Evolutionary conservation across 2,797 vertebrate species (phyloP).

Genomic region (Fistularia tabacaria): DNA sequence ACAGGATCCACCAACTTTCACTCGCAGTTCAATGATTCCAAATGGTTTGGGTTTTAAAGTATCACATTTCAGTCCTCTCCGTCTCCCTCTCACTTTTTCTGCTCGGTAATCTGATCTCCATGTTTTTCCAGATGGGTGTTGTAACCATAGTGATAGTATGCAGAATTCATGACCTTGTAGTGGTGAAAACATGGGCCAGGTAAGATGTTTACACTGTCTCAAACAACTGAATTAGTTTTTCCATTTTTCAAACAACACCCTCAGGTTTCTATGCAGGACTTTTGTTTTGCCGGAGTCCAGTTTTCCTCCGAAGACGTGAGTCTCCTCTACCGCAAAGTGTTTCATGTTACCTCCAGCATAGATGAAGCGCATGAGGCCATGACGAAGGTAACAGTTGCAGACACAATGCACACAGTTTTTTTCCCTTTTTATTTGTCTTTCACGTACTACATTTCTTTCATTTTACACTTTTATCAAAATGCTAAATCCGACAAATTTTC

Average conservation of each 20-base stretch:
- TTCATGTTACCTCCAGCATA: conserved; percentile 42
- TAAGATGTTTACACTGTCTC: conserved; percentile 33
- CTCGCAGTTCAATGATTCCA: not conserved
- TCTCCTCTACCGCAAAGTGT: conserved; percentile 64
- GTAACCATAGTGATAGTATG: conserved; percentile 59
- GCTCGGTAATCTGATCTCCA: conserved; percentile 55
- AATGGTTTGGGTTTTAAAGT: conserved; percentile 16
- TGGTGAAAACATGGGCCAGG: conserved; percentile 63
- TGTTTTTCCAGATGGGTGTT: conserved; percentile 38
- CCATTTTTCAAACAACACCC: not conserved
- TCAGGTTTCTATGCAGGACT: conserved; percentile 32
- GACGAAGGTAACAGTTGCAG: conserved; percentile 57
- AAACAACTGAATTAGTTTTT: conserved; percentile 14
- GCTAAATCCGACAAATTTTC: too few species aligned
- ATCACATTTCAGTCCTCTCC: conserved; percentile 34
- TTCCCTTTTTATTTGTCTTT: too few species aligned
- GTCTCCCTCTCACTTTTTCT: conserved; percentile 12
- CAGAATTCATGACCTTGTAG: conserved; percentile 59
- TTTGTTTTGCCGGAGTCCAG: conserved; percentile 44
- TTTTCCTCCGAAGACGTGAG: conserved; percentile 60
- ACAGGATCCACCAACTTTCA: conserved; percentile 7
- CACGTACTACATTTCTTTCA: not conserved
- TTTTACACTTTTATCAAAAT: not conserved
- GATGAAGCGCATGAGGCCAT: conserved; percentile 59
- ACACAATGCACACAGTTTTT: too few species aligned